Evolutionary conservation across 2,113 vertebrate genomes (phyloP), one percentile per base, ranked within the genome.

Genomic region (Tricholaema leucomelas): DNA sequence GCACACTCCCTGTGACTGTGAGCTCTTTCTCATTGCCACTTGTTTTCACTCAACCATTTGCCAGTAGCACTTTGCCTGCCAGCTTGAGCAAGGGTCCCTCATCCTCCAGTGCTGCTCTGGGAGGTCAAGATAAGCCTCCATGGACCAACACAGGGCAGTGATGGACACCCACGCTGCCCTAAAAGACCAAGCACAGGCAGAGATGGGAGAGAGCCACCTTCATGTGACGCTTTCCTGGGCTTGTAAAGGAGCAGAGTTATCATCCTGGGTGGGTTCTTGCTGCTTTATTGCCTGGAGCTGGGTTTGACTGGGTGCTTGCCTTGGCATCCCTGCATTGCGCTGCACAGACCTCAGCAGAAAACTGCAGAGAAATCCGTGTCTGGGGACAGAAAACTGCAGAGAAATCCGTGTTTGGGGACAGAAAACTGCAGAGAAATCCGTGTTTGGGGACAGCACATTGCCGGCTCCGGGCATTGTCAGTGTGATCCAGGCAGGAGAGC

Each of bases 111-210:
- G 2, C 15, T 2, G 27, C 36, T 15, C 50, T 60, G 78, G 25
- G 24, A 40, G 33, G 23, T 9, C 25, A 44, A 25, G 46, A 27
- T 9, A 36, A 27, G 44, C 61, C 35, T 36, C 31, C n/a, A 6
- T 1, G 63, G 21, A 27, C 25, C 61, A 33, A 1, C 0, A 0
- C 0, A 2, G n/a, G 7, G 24, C n/a, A 27, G 17, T 12, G 33
- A 61, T 0, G 1, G 52, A 17, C 19, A 21, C 40, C 17, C 35
- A 28, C 0, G 0, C 28, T 82, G 33, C 28, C 38, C 35, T 69
- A 65, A 79, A 71, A 19, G 23, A 60, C 12, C 0, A 2, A 85
- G 46, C 4, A 5, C 6, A 12, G 40, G 12, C 30, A 33, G 24
- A 56, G 60, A 77, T 18, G 23, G 35, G 31, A 54, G 59, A 82